Conservation (phyloP, 2,113 vertebrate genomes). For the Elgaria multicarinata region DNA sequence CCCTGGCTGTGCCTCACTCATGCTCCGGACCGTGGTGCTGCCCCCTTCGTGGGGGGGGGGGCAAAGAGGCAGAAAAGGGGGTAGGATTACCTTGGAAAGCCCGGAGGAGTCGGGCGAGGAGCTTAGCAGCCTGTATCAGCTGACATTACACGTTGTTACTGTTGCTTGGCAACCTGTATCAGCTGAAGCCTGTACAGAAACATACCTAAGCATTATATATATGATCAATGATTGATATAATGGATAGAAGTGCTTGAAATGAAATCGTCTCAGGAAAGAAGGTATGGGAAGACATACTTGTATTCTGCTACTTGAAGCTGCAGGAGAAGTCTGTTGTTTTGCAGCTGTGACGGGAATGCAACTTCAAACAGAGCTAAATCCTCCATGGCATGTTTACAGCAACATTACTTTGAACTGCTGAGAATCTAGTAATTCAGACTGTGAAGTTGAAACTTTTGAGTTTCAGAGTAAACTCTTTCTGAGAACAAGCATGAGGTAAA, state of each 20-base stretch:
- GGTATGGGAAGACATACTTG: background rate
- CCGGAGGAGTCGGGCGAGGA: no score
- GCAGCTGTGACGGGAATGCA: background rate
- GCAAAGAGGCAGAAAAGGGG: no score
- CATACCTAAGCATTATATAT: no score
- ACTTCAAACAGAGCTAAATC: constrained; percentile 33
- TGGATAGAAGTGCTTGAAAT: background rate
- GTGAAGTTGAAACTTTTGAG: background rate
- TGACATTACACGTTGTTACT: no score
- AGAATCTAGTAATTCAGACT: background rate
- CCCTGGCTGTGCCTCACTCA: no score
- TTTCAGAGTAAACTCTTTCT: constrained; percentile 25
- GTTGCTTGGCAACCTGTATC: no score
- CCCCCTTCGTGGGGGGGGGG: no score
- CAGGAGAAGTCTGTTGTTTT: background rate
- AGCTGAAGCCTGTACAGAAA: no score
- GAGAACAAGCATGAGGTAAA: background rate
- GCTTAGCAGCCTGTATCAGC: no score
- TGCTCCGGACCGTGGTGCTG: no score
- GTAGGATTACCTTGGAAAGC: no score
- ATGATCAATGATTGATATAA: background rate
- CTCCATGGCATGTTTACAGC: constrained; percentile 21
- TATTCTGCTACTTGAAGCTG: background rate
- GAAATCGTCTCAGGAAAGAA: background rate
- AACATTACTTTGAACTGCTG: background rate